Conservation (phyloP, 1,140 invertebrate species). For the Eufriesea mexicana region DNA sequence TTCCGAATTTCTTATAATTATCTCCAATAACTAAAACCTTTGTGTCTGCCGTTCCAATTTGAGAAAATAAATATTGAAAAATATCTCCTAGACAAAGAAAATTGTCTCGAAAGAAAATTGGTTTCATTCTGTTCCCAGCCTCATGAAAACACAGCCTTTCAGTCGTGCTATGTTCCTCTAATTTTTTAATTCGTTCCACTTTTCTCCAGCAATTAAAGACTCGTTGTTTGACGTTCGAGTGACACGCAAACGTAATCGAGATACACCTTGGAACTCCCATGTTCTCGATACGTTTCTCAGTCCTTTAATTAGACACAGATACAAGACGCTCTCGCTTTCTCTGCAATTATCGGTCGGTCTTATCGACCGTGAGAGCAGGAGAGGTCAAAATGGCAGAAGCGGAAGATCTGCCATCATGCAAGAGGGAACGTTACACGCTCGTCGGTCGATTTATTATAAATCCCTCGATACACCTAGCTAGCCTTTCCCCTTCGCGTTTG, state of each 20-base stretch:
- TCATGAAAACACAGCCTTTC: not conserved
- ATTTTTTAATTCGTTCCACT: not conserved
- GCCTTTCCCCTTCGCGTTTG: not conserved
- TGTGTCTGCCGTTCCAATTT: no score
- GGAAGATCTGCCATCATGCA: not conserved
- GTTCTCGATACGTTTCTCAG: not conserved
- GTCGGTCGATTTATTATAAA: slow-evolving; percentile 31
- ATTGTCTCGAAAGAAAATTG: no score
- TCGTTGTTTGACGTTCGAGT: not conserved
- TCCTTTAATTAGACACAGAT: not conserved
- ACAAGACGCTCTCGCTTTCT: not conserved
- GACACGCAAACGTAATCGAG: not conserved
- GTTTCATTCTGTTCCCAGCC: no score
- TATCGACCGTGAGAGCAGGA: not conserved
- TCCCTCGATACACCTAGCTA: not conserved
- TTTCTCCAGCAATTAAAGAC: not conserved
- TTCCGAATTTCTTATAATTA: no score
- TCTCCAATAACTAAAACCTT: no score
- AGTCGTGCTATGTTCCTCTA: not conserved
- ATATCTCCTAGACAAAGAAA: no score
- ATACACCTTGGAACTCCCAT: not conserved
- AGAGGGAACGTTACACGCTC: slow-evolving; percentile 9
- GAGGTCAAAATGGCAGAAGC: not conserved
- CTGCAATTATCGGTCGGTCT: not conserved
- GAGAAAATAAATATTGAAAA: no score